Percentiles rank a stretch among this genome's conserved stretches.
Evolutionary conservation across 2,113 vertebrate genomes (phyloP).

Genomic region (Aleadryas rufinucha): DNA sequence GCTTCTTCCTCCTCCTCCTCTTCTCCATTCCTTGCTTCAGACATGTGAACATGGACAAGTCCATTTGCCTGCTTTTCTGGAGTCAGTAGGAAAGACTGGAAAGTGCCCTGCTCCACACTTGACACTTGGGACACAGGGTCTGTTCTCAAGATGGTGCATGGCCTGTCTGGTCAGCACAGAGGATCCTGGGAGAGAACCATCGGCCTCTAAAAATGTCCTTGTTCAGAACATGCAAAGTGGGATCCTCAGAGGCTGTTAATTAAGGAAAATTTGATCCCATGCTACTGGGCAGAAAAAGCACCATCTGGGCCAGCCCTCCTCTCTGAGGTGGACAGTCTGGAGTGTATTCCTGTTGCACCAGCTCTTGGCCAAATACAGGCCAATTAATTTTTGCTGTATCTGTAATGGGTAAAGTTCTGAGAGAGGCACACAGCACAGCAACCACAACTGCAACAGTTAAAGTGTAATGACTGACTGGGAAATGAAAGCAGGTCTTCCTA

Average conservation of each 20-base stretch:
- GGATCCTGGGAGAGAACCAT: not conserved
- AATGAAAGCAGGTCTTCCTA: constrained; percentile 17
- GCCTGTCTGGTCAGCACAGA: not conserved
- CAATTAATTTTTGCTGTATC: not conserved
- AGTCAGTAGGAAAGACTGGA: not conserved
- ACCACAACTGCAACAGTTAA: not conserved
- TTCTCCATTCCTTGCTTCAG: not conserved
- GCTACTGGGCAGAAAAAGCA: not conserved
- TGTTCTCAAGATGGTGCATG: not conserved
- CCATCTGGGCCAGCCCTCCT: not conserved
- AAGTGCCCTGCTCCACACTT: not conserved
- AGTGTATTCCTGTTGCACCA: not conserved
- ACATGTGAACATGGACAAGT: not conserved
- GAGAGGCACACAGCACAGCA: not conserved
- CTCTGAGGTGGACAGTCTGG: not conserved
- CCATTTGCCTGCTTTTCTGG: not conserved
- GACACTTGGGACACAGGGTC: not conserved
- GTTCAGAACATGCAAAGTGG: not conserved
- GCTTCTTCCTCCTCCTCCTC: not conserved
- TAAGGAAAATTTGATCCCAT: not conserved
- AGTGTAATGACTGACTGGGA: constrained; percentile 8
- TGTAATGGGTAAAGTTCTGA: not conserved
- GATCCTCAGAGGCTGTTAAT: not conserved
- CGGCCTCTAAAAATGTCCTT: not conserved
- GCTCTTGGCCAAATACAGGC: not conserved